phyloP scores from a whole-genome alignment of 1,140 invertebrate genomes.

The Trigoniulus corallinus region DNA sequence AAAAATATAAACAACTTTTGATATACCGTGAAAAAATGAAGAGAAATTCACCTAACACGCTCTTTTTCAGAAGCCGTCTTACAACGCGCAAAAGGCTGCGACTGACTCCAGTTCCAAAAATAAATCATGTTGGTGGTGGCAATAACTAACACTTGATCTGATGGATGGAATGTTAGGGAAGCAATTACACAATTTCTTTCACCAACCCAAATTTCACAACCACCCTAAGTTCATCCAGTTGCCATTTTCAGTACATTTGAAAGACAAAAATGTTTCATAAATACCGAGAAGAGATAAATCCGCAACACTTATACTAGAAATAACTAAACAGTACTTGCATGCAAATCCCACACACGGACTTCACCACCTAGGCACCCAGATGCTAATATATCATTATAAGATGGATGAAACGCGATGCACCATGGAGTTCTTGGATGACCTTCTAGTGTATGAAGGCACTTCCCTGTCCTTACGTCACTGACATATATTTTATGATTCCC shows the following conservation, averaged over 20 bases:
- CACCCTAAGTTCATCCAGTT: slow-evolving; percentile 55
- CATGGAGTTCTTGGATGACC: slow-evolving; percentile 82
- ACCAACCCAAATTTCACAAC: slow-evolving; percentile 64
- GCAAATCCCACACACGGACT: slow-evolving; percentile 79
- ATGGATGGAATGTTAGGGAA: slow-evolving; percentile 71
- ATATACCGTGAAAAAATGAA: slow-evolving; percentile 1
- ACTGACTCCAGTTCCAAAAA: slow-evolving; percentile 77
- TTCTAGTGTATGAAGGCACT: slow-evolving; percentile 54
- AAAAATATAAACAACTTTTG: neutral
- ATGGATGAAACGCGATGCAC: slow-evolving; percentile 79
- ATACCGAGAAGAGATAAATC: too few relatives aligned
- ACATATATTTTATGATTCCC: slow-evolving; percentile 85
- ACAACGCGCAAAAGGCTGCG: slow-evolving; percentile 50
- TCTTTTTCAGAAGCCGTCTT: slow-evolving; percentile 49
- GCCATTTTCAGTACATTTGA: slow-evolving; percentile 14
- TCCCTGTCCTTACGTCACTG: slow-evolving; percentile 58
- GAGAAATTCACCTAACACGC: slow-evolving; percentile 46
- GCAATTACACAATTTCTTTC: slow-evolving; percentile 55
- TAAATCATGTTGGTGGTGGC: slow-evolving; percentile 68
- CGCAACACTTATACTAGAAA: too few relatives aligned
- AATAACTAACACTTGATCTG: slow-evolving; percentile 61
- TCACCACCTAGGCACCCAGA: slow-evolving; percentile 77
- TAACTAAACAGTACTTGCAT: too few relatives aligned
- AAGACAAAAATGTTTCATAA: too few relatives aligned
- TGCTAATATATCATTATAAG: slow-evolving; percentile 62